These are phyloP conservation scores for Drosophila fungiperda DNA, from an alignment of 2,888 invertebrate species.

Conservation along the genomic window DNA sequence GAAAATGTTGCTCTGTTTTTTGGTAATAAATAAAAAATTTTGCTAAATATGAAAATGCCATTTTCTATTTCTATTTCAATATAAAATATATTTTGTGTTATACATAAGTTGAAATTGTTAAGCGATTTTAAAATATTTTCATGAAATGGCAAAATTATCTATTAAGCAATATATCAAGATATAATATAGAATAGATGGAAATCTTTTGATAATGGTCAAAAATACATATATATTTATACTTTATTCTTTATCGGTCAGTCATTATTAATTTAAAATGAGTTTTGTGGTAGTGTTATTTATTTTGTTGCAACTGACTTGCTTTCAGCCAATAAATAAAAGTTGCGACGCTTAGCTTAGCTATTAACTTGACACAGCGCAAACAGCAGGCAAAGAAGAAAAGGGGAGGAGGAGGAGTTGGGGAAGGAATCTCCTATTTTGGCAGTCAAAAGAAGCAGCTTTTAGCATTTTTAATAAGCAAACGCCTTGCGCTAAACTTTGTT, in stretches of 20 bases:
- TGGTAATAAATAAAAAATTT: too few species aligned
- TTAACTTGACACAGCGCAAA: conserved; percentile 38
- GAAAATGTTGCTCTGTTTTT: background rate
- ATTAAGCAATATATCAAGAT: too few species aligned
- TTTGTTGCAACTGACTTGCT: conserved; percentile 21
- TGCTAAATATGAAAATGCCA: background rate
- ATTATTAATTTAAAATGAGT: background rate
- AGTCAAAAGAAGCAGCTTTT: conserved; percentile 11
- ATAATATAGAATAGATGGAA: too few species aligned
- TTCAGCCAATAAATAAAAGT: conserved; percentile 46
- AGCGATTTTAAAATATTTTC: too few species aligned
- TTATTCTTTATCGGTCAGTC: too few species aligned
- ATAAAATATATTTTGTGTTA: too few species aligned
- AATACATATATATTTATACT: background rate
- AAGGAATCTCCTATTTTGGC: conserved; percentile 29
- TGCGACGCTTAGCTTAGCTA: conserved; percentile 20
- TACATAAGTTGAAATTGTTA: too few species aligned
- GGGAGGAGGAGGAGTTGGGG: background rate
- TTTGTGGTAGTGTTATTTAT: background rate
- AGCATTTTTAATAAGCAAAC: conserved; percentile 65
- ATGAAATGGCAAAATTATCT: too few species aligned
- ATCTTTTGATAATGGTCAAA: background rate
- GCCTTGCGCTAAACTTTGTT: conserved; percentile 64
- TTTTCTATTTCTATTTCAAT: too few species aligned
- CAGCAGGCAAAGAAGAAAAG: background rate